Evolutionary conservation across 2,888 invertebrate genomes (phyloP).

Genomic region (Ichneumoninae sp.): DNA sequence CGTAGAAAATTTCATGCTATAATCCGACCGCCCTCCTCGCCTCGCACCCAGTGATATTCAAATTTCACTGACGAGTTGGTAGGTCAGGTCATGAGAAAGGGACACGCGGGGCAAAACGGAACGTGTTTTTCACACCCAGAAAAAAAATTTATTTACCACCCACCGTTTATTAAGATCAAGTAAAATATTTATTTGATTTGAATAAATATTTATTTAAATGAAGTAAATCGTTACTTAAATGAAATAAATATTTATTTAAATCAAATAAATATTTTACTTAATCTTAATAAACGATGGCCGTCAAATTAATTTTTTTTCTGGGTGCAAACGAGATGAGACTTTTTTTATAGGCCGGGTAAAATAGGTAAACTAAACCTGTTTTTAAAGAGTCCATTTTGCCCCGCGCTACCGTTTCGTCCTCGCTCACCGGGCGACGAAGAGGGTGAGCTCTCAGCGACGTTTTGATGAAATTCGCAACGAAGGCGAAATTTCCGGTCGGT

Average conservation of each 20-base stretch:
- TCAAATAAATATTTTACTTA: too few relatives aligned
- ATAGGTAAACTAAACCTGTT: background rate
- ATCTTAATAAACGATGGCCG: too few relatives aligned
- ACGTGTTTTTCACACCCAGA: background rate
- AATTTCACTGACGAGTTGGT: slow-evolving; percentile 15
- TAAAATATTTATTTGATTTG: too few relatives aligned
- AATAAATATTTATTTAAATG: too few relatives aligned
- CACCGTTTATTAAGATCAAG: too few relatives aligned
- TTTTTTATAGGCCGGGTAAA: background rate
- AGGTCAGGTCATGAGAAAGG: too few relatives aligned
- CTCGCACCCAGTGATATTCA: slow-evolving; percentile 18
- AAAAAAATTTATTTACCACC: too few relatives aligned
- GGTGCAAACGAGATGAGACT: too few relatives aligned
- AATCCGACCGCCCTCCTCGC: background rate
- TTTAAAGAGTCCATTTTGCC: background rate
- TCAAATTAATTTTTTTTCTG: too few relatives aligned
- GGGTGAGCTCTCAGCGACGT: background rate
- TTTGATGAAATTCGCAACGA: slow-evolving; percentile 36
- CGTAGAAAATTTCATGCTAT: slow-evolving; percentile 26
- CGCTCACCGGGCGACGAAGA: too few relatives aligned
- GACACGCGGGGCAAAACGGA: background rate
- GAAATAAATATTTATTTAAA: too few relatives aligned
- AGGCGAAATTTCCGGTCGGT: slow-evolving; percentile 25
- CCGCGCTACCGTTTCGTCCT: background rate
- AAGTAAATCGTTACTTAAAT: too few relatives aligned